Conservation (phyloP, 2,113 vertebrate genomes). For the Empidonax traillii region DNA sequence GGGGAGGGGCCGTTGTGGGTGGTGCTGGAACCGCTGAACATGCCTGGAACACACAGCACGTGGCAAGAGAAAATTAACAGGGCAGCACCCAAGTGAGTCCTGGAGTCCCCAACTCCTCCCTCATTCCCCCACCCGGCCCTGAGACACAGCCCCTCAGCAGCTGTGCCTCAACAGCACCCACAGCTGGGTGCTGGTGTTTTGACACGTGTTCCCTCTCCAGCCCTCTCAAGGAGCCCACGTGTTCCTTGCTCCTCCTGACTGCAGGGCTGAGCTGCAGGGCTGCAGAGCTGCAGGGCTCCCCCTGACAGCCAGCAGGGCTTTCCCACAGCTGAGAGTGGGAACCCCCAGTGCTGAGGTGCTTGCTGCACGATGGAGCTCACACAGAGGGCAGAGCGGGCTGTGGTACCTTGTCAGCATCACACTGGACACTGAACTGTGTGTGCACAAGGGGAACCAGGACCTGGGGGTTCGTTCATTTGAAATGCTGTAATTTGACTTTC, state of each 20-base stretch:
- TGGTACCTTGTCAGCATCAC: neutral
- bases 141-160: neutral
- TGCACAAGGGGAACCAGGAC: neutral
- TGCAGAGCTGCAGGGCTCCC: neutral
- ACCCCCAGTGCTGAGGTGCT: neutral
- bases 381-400: neutral
- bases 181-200: neutral
- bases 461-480: neutral
- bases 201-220: neutral
- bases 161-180: neutral
- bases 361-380: neutral
- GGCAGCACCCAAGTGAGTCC: neutral
- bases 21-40: conserved; percentile 82
- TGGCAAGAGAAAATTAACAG: conserved; percentile 43
- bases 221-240: neutral
- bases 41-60: conserved; percentile 82
- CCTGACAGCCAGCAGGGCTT: neutral
- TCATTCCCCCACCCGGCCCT: fast-evolving
- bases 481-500: neutral
- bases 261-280: neutral
- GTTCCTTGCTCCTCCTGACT: neutral
- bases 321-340: neutral
- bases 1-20: conserved; percentile 79
- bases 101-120: neutral
- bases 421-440: neutral